Conservation (phyloP, 2,797 vertebrate genomes). For the Chrosomus eos region DNA sequence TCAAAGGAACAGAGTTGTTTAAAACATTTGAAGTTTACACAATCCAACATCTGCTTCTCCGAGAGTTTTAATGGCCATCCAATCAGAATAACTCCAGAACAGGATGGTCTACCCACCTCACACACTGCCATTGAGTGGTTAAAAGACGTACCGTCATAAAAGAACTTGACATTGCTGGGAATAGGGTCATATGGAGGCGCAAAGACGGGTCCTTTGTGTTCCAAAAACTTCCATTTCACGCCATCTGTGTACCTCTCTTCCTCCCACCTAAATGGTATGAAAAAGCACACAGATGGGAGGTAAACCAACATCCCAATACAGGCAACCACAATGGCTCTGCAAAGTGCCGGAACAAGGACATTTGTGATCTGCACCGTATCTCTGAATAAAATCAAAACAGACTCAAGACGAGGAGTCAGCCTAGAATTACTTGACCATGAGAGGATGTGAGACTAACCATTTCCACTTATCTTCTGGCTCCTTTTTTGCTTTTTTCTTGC, state of each 20-base stretch:
- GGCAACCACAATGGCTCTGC: conserved; percentile 7
- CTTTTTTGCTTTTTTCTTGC: conserved; percentile 94
- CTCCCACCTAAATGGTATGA: conserved; percentile 88
- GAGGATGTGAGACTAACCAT: conserved; percentile 81
- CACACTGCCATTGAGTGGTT: background rate
- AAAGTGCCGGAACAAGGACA: conserved; percentile 15
- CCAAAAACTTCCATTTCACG: conserved; percentile 95
- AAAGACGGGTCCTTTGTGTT: conserved; percentile 98
- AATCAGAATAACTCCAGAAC: background rate
- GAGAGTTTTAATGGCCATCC: background rate
- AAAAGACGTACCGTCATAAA: conserved; percentile 89
- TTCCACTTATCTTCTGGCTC: conserved; percentile 99
- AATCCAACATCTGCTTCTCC: conserved; percentile 28
- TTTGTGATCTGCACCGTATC: conserved; percentile 8
- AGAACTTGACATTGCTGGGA: conserved; percentile 91
- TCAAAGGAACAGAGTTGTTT: background rate
- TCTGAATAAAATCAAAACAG: conserved; percentile 10
- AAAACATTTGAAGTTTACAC: conserved; percentile 11
- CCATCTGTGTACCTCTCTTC: conserved; percentile 96
- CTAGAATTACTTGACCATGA: conserved; percentile 40
- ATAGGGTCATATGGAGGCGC: conserved; percentile 94
- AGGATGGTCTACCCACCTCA: background rate
- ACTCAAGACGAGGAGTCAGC: background rate
- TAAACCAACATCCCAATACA: conserved; percentile 12
- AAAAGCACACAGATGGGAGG: conserved; percentile 18